These are phyloP conservation scores for Metopolophium dirhodum DNA, from an alignment of 1,140 invertebrate genomes.

Conservation along the genomic window DNA sequence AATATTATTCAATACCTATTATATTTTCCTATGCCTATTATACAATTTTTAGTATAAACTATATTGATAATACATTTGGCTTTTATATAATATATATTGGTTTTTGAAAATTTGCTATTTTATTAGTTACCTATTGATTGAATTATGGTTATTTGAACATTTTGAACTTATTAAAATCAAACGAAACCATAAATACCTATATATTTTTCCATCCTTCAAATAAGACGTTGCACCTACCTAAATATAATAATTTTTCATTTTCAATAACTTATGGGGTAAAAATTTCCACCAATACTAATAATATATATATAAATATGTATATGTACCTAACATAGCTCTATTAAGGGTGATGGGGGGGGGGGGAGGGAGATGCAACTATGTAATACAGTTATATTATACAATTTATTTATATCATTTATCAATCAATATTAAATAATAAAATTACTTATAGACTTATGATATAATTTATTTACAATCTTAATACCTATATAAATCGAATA, in stretches of 20 bases:
- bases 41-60: not conserved
- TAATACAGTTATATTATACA: too few relatives aligned
- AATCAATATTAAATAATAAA: too few relatives aligned
- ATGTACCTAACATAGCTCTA: not conserved
- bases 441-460: too few relatives aligned
- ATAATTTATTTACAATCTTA: too few relatives aligned
- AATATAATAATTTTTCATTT: not conserved
- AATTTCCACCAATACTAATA: not conserved
- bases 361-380: too few relatives aligned
- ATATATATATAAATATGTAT: not conserved
- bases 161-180: not conserved
- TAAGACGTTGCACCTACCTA: not conserved
- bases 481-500: too few relatives aligned
- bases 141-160: not conserved
- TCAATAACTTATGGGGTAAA: not conserved
- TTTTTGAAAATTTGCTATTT: not conserved
- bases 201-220: not conserved
- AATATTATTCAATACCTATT: constrained; percentile 15
- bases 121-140: not conserved
- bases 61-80: not conserved
- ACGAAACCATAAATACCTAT: too few relatives aligned
- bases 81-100: not conserved
- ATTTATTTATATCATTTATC: too few relatives aligned
- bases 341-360: too few relatives aligned
- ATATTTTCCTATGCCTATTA: not conserved